phyloP scores from a whole-genome alignment of 2,113 vertebrate species.

The Crypturellus undulatus region DNA sequence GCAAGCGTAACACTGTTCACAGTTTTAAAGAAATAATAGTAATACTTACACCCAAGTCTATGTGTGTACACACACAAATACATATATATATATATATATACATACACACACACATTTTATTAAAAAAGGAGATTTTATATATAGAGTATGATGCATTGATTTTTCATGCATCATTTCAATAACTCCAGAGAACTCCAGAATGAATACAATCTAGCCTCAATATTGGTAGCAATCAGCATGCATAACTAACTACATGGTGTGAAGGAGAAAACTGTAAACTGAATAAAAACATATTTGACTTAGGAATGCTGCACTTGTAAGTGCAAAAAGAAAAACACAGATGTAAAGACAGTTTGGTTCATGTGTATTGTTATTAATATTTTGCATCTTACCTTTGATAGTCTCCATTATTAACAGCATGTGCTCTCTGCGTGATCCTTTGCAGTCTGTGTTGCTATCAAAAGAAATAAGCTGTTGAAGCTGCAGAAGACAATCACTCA shows the following conservation, averaged over 20 bases:
- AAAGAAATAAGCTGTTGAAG: conserved; percentile 22
- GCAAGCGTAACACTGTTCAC: neutral
- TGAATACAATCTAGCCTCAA: neutral
- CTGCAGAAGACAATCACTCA: neutral
- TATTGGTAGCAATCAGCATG: neutral
- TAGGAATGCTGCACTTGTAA: accelerated
- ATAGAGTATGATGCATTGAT: neutral
- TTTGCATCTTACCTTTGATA: conserved; percentile 80
- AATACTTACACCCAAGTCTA: no score
- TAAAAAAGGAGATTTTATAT: no score
- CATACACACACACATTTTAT: no score
- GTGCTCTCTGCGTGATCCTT: conserved; percentile 77
- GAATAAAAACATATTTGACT: neutral
- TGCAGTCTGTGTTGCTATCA: conserved; percentile 78
- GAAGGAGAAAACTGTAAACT: neutral
- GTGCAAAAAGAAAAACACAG: neutral
- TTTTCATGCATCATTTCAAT: neutral
- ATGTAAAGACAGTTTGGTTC: neutral
- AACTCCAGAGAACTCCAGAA: neutral
- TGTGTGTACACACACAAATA: neutral
- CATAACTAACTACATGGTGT: neutral
- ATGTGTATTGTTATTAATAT: accelerated
- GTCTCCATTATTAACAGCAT: conserved; percentile 74
- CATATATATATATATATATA: no score
- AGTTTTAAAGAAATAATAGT: neutral